These are phyloP conservation scores for Aphaenogaster rudis DNA, from an alignment of 1,140 invertebrate genomes.

Conservation along the genomic window DNA sequence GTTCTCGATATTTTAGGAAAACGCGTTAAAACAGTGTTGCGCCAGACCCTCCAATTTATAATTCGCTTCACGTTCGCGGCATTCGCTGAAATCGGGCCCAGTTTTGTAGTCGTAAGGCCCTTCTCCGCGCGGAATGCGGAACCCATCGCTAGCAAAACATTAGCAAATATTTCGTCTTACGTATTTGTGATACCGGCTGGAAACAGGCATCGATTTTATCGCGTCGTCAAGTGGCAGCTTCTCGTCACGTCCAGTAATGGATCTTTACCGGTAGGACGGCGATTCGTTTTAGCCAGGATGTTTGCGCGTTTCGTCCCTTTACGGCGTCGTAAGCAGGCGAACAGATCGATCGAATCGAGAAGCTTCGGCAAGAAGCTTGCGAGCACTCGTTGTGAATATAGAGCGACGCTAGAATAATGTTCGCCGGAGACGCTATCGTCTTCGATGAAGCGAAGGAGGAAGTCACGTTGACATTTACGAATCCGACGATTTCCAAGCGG, in stretches of 20 bases:
- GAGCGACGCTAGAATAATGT: slow-evolving; percentile 21
- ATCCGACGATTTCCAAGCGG: neutral
- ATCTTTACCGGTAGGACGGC: slow-evolving; percentile 2
- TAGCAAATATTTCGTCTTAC: slow-evolving; percentile 37
- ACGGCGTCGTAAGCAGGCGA: slow-evolving; percentile 21
- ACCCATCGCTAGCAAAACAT: slow-evolving; percentile 17
- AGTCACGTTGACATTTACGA: slow-evolving; percentile 26
- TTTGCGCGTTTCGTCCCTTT: slow-evolving; percentile 41
- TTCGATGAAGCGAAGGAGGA: neutral
- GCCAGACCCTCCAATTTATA: slow-evolving; percentile 8
- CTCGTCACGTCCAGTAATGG: slow-evolving; percentile 22
- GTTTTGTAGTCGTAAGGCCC: slow-evolving; percentile 1
- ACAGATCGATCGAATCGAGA: slow-evolving; percentile 52
- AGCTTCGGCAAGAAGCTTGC: slow-evolving; percentile 13
- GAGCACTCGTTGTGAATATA: slow-evolving; percentile 27
- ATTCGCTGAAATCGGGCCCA: slow-evolving; percentile 25
- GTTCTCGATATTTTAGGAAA: neutral
- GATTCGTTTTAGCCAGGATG: slow-evolving; percentile 34
- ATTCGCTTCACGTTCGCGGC: slow-evolving; percentile 35
- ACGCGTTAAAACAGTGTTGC: neutral
- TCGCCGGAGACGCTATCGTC: slow-evolving; percentile 2
- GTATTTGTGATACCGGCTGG: slow-evolving; percentile 22
- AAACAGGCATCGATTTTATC: slow-evolving; percentile 33
- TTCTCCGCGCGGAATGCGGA: neutral
- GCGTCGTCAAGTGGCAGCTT: slow-evolving; percentile 17